Evolutionary conservation across 2,888 invertebrate genomes (phyloP).

Genomic region (Nemotelus pantherinus): DNA sequence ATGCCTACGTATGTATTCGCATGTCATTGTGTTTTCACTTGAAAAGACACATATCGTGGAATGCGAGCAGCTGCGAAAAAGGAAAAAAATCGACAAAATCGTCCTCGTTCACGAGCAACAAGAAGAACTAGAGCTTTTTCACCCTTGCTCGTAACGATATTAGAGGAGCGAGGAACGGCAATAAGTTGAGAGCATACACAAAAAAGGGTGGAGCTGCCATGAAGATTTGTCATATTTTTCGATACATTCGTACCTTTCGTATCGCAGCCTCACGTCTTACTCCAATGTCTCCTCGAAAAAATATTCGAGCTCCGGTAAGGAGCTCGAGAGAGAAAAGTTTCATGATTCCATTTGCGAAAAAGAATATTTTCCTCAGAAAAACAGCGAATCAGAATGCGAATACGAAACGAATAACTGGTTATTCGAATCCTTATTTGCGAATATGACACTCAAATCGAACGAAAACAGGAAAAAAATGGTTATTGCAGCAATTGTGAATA

Average conservation of each 20-base stretch:
- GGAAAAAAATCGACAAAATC: not conserved
- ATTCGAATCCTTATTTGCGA: too few relatives aligned
- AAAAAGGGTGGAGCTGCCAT: conserved; percentile 50
- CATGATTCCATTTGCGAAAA: too few relatives aligned
- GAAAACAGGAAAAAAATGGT: too few relatives aligned
- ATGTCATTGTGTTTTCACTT: conserved; percentile 22
- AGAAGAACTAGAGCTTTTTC: conserved; percentile 33
- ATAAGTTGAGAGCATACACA: conserved; percentile 24
- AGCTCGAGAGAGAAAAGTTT: too few relatives aligned
- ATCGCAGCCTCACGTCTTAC: not conserved
- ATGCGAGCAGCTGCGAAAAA: not conserved
- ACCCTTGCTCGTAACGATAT: conserved; percentile 26
- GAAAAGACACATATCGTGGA: not conserved
- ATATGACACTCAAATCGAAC: too few relatives aligned
- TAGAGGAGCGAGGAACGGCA: not conserved
- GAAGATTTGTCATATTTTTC: conserved; percentile 39
- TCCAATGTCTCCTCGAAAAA: too few relatives aligned
- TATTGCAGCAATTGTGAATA: too few relatives aligned
- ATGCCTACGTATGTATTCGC: conserved; percentile 21
- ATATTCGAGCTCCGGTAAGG: too few relatives aligned
- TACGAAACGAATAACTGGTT: too few relatives aligned
- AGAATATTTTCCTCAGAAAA: too few relatives aligned
- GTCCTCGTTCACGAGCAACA: not conserved
- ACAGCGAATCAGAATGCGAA: too few relatives aligned
- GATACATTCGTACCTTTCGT: conserved; percentile 37